Evolutionary conservation across 2,797 vertebrate species (phyloP).

Genomic region (Alca torda): DNA sequence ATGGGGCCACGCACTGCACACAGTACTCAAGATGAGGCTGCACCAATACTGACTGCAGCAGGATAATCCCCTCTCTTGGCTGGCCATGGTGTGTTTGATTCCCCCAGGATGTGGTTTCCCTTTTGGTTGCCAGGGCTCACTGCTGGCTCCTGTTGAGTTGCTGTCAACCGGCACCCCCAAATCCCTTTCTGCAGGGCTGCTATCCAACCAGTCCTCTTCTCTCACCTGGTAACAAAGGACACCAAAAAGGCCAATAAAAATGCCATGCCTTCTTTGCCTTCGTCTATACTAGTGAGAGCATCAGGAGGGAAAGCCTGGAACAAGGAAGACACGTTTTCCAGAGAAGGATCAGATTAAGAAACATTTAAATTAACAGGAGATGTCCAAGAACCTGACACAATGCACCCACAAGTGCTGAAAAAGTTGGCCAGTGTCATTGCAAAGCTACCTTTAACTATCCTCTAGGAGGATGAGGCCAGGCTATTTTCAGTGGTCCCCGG

Average conservation of each 20-base stretch:
- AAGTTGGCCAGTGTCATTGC: accelerated
- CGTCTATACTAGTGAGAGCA: background rate
- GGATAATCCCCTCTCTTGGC: too few relatives aligned
- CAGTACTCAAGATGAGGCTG: background rate
- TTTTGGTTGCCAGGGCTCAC: background rate
- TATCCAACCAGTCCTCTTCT: background rate
- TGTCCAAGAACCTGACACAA: background rate
- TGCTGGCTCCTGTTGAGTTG: background rate
- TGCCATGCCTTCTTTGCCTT: background rate
- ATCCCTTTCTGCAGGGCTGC: too few relatives aligned
- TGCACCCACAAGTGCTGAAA: background rate
- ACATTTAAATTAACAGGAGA: background rate
- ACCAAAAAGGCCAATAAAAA: background rate
- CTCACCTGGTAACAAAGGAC: background rate
- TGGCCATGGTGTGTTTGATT: accelerated
- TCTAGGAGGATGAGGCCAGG: too few relatives aligned
- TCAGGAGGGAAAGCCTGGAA: background rate
- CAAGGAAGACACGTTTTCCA: background rate
- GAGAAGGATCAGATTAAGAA: background rate
- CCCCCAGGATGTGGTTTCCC: background rate
- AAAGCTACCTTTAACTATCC: background rate
- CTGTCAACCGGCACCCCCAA: background rate
- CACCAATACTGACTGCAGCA: accelerated
- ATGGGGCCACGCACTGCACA: too few relatives aligned
- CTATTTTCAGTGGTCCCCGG: too few relatives aligned